A percentile compares a stretch with the other conserved stretches of the same genome.
Conservation (phyloP, 1,140 invertebrate genomes). For the Sycophaga agraensis region DNA sequence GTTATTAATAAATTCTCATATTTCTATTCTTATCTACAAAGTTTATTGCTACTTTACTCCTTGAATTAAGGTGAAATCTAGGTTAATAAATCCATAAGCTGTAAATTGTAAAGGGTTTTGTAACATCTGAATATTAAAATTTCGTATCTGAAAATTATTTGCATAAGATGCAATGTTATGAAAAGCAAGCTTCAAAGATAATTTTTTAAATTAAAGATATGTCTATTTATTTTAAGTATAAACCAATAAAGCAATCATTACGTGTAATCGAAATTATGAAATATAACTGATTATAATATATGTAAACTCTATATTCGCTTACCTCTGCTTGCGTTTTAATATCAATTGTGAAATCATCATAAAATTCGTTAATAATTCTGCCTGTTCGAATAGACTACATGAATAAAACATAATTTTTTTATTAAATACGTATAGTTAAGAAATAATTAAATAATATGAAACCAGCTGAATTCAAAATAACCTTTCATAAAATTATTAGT, state of each 20-base stretch:
- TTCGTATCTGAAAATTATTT: slow-evolving; percentile 6
- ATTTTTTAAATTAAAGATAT: too few species aligned
- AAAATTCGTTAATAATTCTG: slow-evolving; percentile 6
- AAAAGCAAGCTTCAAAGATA: background rate
- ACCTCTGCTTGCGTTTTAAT: background rate
- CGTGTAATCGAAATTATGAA: too few species aligned
- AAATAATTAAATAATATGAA: too few species aligned
- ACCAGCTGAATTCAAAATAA: too few species aligned
- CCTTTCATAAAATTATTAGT: background rate
- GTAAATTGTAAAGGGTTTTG: slow-evolving; percentile 22
- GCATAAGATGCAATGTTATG: too few species aligned
- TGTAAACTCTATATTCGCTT: background rate
- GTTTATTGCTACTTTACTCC: background rate
- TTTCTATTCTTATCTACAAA: background rate
- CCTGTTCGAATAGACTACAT: slow-evolving; percentile 9
- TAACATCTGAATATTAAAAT: slow-evolving; percentile 19
- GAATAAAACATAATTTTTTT: background rate
- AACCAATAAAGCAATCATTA: too few species aligned
- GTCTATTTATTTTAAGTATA: too few species aligned
- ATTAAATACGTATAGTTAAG: too few species aligned
- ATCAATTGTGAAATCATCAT: background rate
- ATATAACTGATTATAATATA: too few species aligned
- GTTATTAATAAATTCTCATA: background rate
- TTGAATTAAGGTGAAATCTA: slow-evolving; percentile 21
- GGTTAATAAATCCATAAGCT: slow-evolving; percentile 21